Conservation (phyloP, 1,140 invertebrate genomes). For the Popillia japonica region DNA sequence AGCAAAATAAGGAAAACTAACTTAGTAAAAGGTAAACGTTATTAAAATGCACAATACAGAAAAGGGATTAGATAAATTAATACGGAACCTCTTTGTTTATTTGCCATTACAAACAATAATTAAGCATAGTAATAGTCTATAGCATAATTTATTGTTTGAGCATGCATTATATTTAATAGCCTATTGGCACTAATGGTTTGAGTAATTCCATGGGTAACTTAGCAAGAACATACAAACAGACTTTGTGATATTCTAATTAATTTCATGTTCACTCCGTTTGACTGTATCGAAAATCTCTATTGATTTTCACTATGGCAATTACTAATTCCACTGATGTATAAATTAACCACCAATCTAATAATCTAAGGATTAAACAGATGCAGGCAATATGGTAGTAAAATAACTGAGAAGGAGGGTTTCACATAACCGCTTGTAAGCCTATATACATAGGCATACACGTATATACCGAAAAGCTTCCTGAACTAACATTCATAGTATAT, state of each 20-base stretch:
- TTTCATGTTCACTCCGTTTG: background rate
- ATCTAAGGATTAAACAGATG: slow-evolving; percentile 27
- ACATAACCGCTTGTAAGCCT: background rate
- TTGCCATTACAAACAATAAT: no score
- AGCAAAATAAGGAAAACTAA: no score
- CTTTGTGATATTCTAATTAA: background rate
- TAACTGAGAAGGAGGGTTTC: background rate
- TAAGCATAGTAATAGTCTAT: no score
- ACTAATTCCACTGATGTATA: background rate
- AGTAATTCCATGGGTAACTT: background rate
- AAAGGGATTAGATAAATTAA: no score
- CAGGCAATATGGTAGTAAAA: slow-evolving; percentile 12
- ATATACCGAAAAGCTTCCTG: background rate
- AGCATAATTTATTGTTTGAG: no score
- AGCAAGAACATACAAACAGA: background rate
- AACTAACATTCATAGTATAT: slow-evolving; percentile 21
- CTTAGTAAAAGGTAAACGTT: no score
- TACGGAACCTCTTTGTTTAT: no score
- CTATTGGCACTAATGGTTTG: background rate
- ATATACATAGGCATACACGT: slow-evolving; percentile 2
- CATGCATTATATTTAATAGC: no score
- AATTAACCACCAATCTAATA: slow-evolving; percentile 24
- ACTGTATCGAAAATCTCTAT: slow-evolving; percentile 3
- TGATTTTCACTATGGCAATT: background rate
- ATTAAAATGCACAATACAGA: no score